Conservation (phyloP, 2,888 invertebrate genomes). For the Luperina nickerlii region DNA sequence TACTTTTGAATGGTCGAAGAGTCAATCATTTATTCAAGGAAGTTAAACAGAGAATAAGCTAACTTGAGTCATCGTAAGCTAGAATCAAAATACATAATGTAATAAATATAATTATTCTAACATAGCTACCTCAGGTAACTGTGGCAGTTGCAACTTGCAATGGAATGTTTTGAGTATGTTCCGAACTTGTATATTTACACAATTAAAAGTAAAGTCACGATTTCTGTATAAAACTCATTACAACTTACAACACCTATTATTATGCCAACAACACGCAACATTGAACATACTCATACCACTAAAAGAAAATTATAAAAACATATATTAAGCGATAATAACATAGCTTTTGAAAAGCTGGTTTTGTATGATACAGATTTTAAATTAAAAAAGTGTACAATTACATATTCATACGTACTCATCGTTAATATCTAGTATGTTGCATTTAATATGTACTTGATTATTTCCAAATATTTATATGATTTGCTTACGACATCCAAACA, state of each 20-base stretch:
- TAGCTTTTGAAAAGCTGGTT: constrained; percentile 19
- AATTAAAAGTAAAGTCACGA: constrained; percentile 31
- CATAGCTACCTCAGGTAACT: constrained; percentile 31
- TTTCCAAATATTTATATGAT: not conserved
- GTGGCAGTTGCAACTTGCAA: constrained; percentile 42
- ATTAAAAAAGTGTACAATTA: not conserved
- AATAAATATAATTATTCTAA: constrained; percentile 24
- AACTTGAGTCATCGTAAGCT: constrained; percentile 13
- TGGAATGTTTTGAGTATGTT: constrained; percentile 66
- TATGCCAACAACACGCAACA: constrained; percentile 26
- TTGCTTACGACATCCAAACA: constrained; percentile 11
- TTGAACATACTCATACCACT: constrained; percentile 8
- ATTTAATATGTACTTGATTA: constrained; percentile 16
- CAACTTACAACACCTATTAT: constrained; percentile 20
- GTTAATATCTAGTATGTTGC: not conserved
- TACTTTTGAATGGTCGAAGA: not conserved
- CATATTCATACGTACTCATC: not conserved
- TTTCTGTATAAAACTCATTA: constrained; percentile 27
- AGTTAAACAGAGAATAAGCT: not conserved
- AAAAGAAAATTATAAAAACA: constrained; percentile 4
- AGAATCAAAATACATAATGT: constrained; percentile 11
- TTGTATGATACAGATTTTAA: not conserved
- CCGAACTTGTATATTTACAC: constrained; percentile 57
- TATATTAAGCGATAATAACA: not conserved
- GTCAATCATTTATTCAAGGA: not conserved